Evolutionary conservation across 2,888 invertebrate species (phyloP), one percentile per base, ranked within the genome.

Genomic region (Tolmerus cingulatus): DNA sequence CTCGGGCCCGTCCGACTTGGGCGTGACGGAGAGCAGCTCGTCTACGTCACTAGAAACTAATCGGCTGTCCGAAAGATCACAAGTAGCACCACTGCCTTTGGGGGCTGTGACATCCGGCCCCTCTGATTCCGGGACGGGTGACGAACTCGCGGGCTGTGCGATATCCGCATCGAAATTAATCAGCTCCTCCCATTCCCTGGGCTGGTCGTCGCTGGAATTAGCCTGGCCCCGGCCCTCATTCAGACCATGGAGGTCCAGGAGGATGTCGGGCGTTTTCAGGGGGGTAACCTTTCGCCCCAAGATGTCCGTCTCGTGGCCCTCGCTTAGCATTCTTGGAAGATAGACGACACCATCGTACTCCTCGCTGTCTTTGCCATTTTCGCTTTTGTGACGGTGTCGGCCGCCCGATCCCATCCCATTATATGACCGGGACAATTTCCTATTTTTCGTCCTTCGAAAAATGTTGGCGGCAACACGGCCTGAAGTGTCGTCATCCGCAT

Each of bases 371-470:
- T n/a, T 43, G 9, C 57, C 87, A 76, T 86, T 87, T 51, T 87
- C 88, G 19, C 85, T 87, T 74, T 81, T 82, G 40, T 87, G 91
- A 34, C 91, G 90, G 87, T 90, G 89, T 82, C 89, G 89, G 77
- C 88, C 88, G 4, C 90, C 89, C 12, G 88, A 89, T 2, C 89
- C 89, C 5, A 88, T 89, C 74, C 92, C 92, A 87, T 92, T 92
- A 89, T 92, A 92, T 86, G 93, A 92, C 78, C 92, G 92, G 8
- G 92, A 92, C 0, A 92, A 89, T 88, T 92, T 92, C 78, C 92
- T 91, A 88, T 91, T 92, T 55, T 92, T 91, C 7, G 92, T 90
- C 2, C 91, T 90, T 19, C 91, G 90, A 88, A 92, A 92, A 0
- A 91, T 89, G 37, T 90, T 90, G 1, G 90, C 89, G 19, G 34